Base-by-base conservation (phyloP, 2,113 vertebrate species). In the Pygoscelis antarcticus region DNA sequence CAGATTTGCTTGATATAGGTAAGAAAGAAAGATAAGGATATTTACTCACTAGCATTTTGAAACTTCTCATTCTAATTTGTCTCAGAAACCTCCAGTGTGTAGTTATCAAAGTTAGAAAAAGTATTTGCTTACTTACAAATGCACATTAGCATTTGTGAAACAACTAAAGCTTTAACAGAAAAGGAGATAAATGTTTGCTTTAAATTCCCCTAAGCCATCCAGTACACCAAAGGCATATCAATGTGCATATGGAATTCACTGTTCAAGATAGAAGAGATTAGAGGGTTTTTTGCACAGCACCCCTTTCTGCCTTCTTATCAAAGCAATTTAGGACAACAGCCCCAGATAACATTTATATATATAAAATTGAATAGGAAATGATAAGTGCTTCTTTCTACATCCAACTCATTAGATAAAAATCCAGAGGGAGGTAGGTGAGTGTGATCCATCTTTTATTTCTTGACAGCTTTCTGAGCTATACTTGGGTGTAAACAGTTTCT, bases 221-320 rank as follows among this genome's bases (percentile, higher is more conserved):
- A 82, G 29, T 49, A 64, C 60, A 82, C 72, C 42, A 79, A 91
- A 51, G 69, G 26, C 77, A 84, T 96, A 91, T 75, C 38, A 71
- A 42, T 20, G 38, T 55, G 36, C 23, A 20, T 52, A 32, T 22
- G 40, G 52, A 87, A 91, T 82, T 89, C 69, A 62, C 7, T 40
- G 40, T 36, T 91, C 55, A 84, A 91, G 61, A 93, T 11, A 76
- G 52, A 93, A 36, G 27, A 89, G 91, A 95, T 93, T 81, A 94
- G 32, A 89, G 44, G 18, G 23, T 87, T 81, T 89, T 79, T 23
- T 87, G 30, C 18, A 22, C 32, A 72, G 47, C 27, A 86, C 7
- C 38, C 9, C 22, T 80, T 87, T 70, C 42, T 89, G 18, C 25
- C 8, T 54, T 81, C 17, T 46, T 74, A 61, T 83, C 86, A 89